Evolutionary conservation across 1,140 invertebrate genomes (phyloP), one percentile per base, ranked within the genome.

Genomic region (Cotesia chilonis): DNA sequence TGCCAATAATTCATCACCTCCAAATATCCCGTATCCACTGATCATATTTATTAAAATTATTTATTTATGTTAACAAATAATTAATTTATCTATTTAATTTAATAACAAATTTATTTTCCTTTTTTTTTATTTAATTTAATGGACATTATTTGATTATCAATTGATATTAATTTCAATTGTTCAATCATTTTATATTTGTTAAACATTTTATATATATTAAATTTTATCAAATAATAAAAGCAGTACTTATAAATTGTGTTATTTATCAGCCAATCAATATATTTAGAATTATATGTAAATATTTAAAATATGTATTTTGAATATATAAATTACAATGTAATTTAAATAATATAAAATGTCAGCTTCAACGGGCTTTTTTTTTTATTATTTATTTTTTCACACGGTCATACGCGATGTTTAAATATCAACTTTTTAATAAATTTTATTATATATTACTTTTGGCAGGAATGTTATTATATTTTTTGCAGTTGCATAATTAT

Each of bases 381-480:
- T 64, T 41, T 9, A 5, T 47, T 6, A 47, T 47, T 60, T 17
- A 71, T 57, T 38, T 64, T 54, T 61, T 51, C 38, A 14, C 6
- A 20, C 38, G 17, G 59, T 68, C 14, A 6, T 72, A 51, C 73
- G 75, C 65, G 72, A 70, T 74, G 76, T 74, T 76, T 71, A 78
- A 59, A 74, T 71, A 79, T 77, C 74, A 80, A 80, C 80, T 82
- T 76, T 83, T 74, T 73, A 74, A 81, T 83, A 80, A 82, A 81
- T 80, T 82, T 83, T 74, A 77, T 80, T 82, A 75, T 73, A 73
- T 74, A 75, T 80, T 80, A 78, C 75, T 80, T 81, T 81, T 81
- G 80, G 79, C 79, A 81, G 79, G 80, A 81, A 80, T 81, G 75
- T 79, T 68, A 67, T 77, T 78, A 73, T 78, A 79, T 71, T 77